Evolutionary conservation across 2,797 vertebrate genomes (phyloP).

Genomic region (Sebastes wilsoni): DNA sequence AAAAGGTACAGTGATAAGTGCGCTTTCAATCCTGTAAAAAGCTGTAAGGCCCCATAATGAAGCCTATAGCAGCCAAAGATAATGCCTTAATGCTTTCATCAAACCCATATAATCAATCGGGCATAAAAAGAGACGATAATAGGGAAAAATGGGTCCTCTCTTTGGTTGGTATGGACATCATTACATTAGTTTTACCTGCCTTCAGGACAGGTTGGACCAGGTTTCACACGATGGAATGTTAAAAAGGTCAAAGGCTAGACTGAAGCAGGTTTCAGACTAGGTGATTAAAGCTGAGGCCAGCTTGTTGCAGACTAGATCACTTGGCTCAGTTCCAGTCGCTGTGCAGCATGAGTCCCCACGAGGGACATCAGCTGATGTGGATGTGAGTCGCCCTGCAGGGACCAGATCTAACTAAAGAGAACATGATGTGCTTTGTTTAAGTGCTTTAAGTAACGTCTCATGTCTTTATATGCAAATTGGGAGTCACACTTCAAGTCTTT

Average conservation of each 20-base stretch:
- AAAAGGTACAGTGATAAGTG: slow-evolving; percentile 34
- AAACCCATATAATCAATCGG: slow-evolving; percentile 26
- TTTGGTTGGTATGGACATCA: neutral
- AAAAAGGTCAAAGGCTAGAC: neutral
- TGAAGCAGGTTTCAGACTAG: neutral
- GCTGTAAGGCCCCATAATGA: slow-evolving; percentile 15
- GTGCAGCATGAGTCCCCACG: neutral
- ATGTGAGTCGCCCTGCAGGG: neutral
- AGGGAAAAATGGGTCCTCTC: neutral
- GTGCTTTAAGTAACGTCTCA: neutral
- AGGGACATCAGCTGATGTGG: neutral
- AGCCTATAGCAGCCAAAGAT: slow-evolving; percentile 16
- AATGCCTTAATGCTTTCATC: slow-evolving; percentile 34
- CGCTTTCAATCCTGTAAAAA: slow-evolving; percentile 34
- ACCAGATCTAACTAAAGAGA: neutral
- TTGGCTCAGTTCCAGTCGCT: neutral
- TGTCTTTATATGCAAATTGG: neutral
- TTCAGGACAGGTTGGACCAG: neutral
- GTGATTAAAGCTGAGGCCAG: neutral
- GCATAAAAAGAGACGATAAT: slow-evolving; percentile 7
- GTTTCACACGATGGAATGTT: slow-evolving; percentile 10
- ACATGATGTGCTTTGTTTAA: neutral
- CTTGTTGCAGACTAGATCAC: neutral
- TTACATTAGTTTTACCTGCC: slow-evolving; percentile 9
- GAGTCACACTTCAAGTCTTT: neutral